Evolutionary conservation across 2,888 invertebrate genomes (phyloP).

Genomic region (Malachius bipustulatus): DNA sequence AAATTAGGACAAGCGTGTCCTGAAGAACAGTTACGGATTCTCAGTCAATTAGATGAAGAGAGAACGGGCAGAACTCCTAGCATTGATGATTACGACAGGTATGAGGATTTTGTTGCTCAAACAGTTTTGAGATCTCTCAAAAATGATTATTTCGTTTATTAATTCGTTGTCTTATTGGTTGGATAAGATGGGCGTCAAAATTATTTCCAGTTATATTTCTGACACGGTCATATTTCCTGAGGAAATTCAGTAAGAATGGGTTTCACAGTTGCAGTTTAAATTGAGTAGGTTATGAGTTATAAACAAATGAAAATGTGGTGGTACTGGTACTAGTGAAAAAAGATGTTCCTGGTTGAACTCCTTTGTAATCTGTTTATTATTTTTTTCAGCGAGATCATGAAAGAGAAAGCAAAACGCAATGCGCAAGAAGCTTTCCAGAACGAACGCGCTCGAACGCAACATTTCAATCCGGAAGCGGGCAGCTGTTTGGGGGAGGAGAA

Average conservation of each 20-base stretch:
- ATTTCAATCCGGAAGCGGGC: constrained; percentile 51
- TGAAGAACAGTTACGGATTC: constrained; percentile 64
- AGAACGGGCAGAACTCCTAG: constrained; percentile 57
- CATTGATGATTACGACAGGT: constrained; percentile 75
- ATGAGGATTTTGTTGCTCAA: constrained; percentile 12
- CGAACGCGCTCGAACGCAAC: constrained; percentile 59
- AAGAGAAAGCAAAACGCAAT: constrained; percentile 68
- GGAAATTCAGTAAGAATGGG: too few species aligned
- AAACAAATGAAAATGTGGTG: too few species aligned
- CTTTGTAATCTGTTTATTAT: neutral
- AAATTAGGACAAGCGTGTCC: constrained; percentile 68
- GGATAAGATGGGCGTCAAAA: neutral
- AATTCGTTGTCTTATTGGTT: neutral
- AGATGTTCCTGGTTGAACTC: too few species aligned
- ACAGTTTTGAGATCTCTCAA: constrained; percentile 2
- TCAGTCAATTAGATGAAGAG: constrained; percentile 81
- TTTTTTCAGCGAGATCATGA: constrained; percentile 67
- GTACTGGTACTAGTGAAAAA: too few species aligned
- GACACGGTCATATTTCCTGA: neutral
- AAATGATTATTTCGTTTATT: constrained; percentile 7
- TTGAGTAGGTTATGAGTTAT: too few species aligned
- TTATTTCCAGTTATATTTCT: neutral
- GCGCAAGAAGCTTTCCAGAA: constrained; percentile 72
- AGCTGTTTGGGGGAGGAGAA: constrained; percentile 24
- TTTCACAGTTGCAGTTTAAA: too few species aligned